These are phyloP conservation scores for Lutjanus argentimaculatus DNA, from an alignment of 2,797 vertebrate species.

Conservation along the genomic window DNA sequence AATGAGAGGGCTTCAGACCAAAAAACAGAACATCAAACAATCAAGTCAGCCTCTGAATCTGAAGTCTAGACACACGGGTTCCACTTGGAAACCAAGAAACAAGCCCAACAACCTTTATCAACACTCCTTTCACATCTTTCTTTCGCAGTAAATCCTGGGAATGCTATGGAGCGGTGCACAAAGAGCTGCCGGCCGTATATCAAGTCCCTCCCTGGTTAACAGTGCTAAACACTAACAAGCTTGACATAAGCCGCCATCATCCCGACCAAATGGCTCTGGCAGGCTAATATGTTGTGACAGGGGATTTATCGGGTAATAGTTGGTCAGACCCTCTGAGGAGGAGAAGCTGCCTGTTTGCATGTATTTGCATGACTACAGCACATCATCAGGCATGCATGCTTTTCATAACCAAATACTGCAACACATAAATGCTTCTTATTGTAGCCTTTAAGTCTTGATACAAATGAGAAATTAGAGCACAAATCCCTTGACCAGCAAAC, in stretches of 20 bases:
- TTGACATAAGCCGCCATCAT: conserved; percentile 82
- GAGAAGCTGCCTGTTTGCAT: conserved; percentile 48
- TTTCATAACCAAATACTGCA: conserved; percentile 6
- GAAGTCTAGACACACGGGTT: conserved; percentile 18
- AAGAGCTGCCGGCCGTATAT: conserved; percentile 55
- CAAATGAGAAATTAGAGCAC: neutral
- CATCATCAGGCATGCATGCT: neutral
- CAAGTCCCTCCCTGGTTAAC: conserved; percentile 59
- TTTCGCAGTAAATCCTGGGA: conserved; percentile 37
- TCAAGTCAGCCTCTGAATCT: conserved; percentile 1
- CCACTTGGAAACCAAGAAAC: conserved; percentile 26
- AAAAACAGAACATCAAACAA: conserved; percentile 11
- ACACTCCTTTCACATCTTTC: conserved; percentile 32
- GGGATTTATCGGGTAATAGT: conserved; percentile 73
- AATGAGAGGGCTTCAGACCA: neutral
- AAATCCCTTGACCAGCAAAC: neutral
- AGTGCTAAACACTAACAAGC: conserved; percentile 80
- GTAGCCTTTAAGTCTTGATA: neutral
- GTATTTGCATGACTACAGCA: conserved; percentile 50
- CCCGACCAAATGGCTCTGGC: conserved; percentile 70
- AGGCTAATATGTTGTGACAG: conserved; percentile 82
- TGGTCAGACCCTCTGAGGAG: conserved; percentile 57
- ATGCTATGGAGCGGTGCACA: conserved; percentile 28
- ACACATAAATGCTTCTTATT: neutral
- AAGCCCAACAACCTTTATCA: conserved; percentile 37